A percentile compares a stretch with the other conserved stretches of the same genome.
Evolutionary conservation across 2,113 vertebrate genomes (phyloP).

Genomic region (Ivindomyrus marchei): DNA sequence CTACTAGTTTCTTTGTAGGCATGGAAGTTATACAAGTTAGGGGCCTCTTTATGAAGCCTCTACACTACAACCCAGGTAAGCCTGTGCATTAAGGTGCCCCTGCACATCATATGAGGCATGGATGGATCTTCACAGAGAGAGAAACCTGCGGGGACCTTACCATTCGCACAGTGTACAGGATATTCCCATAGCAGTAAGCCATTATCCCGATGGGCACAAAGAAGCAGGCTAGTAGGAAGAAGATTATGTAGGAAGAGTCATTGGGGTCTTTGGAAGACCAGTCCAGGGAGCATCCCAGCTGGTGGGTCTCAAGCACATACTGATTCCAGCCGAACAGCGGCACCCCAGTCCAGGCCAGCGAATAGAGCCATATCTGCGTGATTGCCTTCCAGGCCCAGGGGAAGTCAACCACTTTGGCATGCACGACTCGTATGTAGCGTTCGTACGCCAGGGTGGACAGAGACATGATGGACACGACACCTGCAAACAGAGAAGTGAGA

Average conservation of each 20-base stretch:
- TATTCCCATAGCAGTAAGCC: conserved; percentile 87
- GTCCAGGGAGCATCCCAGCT: conserved; percentile 78
- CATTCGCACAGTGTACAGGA: conserved; percentile 80
- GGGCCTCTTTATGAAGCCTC: neutral
- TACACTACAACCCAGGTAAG: neutral
- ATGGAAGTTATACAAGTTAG: neutral
- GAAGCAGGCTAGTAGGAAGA: conserved; percentile 82
- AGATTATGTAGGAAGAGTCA: conserved; percentile 78
- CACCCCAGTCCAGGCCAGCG: conserved; percentile 81
- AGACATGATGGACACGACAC: conserved; percentile 84
- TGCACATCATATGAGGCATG: neutral
- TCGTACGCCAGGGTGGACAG: conserved; percentile 81
- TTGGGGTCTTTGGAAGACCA: conserved; percentile 81
- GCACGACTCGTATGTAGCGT: conserved; percentile 81
- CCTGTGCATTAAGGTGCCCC: neutral
- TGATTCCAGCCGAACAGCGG: conserved; percentile 89
- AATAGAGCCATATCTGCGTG: conserved; percentile 86
- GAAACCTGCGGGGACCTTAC: conserved; percentile 56
- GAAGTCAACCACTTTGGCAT: conserved; percentile 80
- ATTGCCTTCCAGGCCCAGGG: conserved; percentile 83
- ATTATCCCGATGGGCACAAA: conserved; percentile 79
- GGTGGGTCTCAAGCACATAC: conserved; percentile 79
- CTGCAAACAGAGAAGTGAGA: conserved; percentile 45
- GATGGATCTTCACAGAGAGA: neutral
- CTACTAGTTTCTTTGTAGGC: neutral